Evolutionary conservation across 2,113 vertebrate species (phyloP).

Genomic region (Cyanoramphus novaezelandiae): DNA sequence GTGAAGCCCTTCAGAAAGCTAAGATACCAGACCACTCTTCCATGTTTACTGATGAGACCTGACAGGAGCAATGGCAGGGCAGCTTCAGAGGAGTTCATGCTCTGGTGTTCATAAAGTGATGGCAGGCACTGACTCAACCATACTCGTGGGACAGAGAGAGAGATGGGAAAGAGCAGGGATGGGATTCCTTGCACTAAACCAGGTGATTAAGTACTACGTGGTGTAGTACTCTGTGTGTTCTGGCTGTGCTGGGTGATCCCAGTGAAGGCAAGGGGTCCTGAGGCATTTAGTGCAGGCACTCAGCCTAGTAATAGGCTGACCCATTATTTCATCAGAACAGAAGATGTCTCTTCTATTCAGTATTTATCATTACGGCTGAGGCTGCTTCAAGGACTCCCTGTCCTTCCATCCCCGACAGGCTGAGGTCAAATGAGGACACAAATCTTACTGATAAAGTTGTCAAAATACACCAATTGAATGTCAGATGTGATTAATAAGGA

Average conservation of each 20-base stretch:
- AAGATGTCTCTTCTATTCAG: neutral
- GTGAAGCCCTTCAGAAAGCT: neutral
- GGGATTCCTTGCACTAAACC: neutral
- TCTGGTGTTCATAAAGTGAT: neutral
- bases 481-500: slow-evolving; percentile 1
- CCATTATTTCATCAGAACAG: neutral
- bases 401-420: neutral
- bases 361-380: neutral
- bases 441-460: slow-evolving; percentile 11
- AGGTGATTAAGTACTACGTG: accelerated
- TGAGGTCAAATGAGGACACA: slow-evolving; percentile 14
- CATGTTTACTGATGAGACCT: neutral
- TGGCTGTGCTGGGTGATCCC: neutral
- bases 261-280: neutral
- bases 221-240: neutral
- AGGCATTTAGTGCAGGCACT: neutral
- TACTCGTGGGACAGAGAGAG: neutral
- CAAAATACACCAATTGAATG: slow-evolving; percentile 21
- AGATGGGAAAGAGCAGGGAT: neutral
- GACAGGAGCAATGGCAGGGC: neutral
- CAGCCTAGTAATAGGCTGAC: neutral
- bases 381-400: slow-evolving; percentile 11
- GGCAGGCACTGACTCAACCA: neutral
- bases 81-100: neutral
- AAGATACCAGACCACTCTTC: neutral